phyloP scores from a whole-genome alignment of 2,888 invertebrate genomes.

The Tenodera sinensis region DNA sequence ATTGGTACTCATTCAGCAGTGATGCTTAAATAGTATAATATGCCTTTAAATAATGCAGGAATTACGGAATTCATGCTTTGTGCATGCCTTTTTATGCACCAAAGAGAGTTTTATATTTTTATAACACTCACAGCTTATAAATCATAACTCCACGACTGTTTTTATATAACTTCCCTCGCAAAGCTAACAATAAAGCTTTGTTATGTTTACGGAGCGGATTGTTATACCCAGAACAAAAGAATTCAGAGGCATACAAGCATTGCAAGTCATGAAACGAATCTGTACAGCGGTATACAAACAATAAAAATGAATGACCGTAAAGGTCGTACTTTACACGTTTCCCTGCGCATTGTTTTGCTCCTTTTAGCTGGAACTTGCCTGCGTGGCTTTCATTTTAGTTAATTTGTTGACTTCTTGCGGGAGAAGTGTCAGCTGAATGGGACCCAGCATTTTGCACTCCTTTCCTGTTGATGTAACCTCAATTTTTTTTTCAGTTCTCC shows the following conservation, averaged over 20 bases:
- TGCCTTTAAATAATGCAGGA: too few relatives aligned
- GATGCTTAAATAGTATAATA: too few relatives aligned
- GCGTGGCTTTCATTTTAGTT: not conserved
- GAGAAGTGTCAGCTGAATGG: not conserved
- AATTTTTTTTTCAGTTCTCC: too few relatives aligned
- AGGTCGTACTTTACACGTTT: not conserved
- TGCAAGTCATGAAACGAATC: not conserved
- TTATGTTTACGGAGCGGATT: not conserved
- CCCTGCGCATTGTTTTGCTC: not conserved
- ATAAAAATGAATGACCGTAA: not conserved
- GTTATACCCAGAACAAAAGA: not conserved
- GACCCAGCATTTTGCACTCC: too few relatives aligned
- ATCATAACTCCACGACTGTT: not conserved
- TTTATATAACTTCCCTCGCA: not conserved
- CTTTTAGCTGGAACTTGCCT: not conserved
- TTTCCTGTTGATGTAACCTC: too few relatives aligned
- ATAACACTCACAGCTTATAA: not conserved
- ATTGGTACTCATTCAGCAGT: too few relatives aligned
- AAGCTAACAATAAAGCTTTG: not conserved
- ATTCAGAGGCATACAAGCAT: not conserved
- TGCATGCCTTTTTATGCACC: too few relatives aligned
- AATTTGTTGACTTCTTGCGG: not conserved
- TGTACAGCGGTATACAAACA: not conserved
- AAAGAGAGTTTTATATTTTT: not conserved
- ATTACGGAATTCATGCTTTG: too few relatives aligned